Conservation (phyloP, 2,888 invertebrate species). For the Pardosa pseudoannulata region DNA sequence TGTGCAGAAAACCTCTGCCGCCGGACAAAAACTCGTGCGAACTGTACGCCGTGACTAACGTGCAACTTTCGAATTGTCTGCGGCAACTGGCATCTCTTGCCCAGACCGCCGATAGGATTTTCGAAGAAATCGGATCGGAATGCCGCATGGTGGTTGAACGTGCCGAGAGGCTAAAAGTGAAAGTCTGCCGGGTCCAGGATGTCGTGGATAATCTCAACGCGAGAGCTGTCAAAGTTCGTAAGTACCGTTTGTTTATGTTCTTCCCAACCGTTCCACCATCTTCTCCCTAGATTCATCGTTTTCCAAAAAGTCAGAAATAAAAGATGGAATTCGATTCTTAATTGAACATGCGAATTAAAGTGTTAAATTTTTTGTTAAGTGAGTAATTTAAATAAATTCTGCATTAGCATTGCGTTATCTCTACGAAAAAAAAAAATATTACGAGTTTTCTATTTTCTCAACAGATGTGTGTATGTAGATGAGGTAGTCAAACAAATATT, state of each 20-base stretch:
- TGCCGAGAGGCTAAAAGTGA: constrained; percentile 84
- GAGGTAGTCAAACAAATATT: no score
- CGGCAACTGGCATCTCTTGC: constrained; percentile 91
- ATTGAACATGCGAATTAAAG: no score
- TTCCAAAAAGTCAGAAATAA: no score
- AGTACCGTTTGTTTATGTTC: constrained; percentile 82
- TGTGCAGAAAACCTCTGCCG: constrained; percentile 83
- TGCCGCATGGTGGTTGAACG: constrained; percentile 86
- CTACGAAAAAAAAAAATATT: no score
- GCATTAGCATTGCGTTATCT: no score
- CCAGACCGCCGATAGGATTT: constrained; percentile 89
- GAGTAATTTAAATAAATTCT: no score
- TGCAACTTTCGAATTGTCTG: constrained; percentile 89
- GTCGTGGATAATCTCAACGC: constrained; percentile 87
- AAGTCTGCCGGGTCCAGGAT: constrained; percentile 84
- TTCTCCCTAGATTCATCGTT: no score
- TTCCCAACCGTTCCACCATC: no score
- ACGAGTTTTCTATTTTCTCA: no score
- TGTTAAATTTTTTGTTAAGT: no score
- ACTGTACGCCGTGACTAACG: constrained; percentile 90
- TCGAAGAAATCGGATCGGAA: constrained; percentile 87
- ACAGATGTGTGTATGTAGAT: no score
- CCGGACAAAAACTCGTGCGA: constrained; percentile 82
- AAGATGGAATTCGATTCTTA: no score
- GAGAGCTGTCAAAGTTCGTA: constrained; percentile 94